Evolutionary conservation across 2,113 vertebrate species (phyloP), one percentile per base, ranked within the genome.

Genomic region (Oryzias javanicus): DNA sequence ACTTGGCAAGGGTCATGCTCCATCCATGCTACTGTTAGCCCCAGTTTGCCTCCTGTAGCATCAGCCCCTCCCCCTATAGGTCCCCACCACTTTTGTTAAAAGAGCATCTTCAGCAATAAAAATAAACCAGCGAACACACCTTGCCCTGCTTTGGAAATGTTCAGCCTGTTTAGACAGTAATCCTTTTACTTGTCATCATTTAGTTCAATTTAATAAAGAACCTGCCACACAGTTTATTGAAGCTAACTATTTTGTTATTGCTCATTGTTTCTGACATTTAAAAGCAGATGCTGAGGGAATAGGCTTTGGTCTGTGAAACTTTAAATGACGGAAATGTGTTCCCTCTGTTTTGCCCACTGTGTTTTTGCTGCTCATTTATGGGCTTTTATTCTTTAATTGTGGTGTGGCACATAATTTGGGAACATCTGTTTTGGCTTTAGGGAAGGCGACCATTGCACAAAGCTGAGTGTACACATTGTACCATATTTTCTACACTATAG

Each of bases 361-460:
- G 42, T 69, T 79, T 75, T 72, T n/a, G 29, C 46, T 55, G 22
- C 56, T 50, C 52, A 48, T 85, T 88, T 86, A 86, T 83, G 66
- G 54, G 73, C 25, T 76, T 72, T 50, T 82, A 75, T 66, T 64
- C 10, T 35, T 35, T 10, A 35, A 35, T 35, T 10, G 29, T 48
- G 59, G 48, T 80, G 74, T 25, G 4, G 54, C 72, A 78, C 76
- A 88, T 78, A 82, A 49, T 45, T 59, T 59, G 44, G 4, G 67
- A 79, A 78, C 85, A 87, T 86, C 79, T 88, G 84, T 70, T 84
- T 76, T 76, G 44, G 54, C 50, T 81, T 70, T 77, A 80, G 78
- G 60, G 62, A 72, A 68, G 64, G 35, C 20, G 42, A 66, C 67
- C 55, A 63, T 76, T 67, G 70, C 51, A 55, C 60, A 46, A 25